phyloP scores from a whole-genome alignment of 2,888 invertebrate species.

The Melinaea menophilus region DNA sequence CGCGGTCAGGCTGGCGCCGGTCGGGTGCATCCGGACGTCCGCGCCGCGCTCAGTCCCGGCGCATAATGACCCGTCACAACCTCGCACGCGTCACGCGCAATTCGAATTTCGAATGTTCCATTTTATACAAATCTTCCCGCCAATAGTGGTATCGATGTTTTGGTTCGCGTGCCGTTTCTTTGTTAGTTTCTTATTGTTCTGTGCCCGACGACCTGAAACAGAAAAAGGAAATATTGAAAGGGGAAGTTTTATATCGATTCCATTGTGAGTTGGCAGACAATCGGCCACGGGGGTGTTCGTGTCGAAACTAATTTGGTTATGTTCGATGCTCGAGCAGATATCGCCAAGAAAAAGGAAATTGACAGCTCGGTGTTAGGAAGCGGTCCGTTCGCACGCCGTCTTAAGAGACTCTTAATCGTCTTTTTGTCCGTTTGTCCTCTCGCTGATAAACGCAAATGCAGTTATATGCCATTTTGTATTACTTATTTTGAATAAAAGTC shows the following conservation, averaged over 20 bases:
- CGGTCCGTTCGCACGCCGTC: slow-evolving; percentile 39
- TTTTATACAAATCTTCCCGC: slow-evolving; percentile 35
- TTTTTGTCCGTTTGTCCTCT: slow-evolving; percentile 26
- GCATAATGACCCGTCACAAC: slow-evolving; percentile 56
- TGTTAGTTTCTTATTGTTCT: slow-evolving; percentile 56
- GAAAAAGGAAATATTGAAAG: slow-evolving; percentile 65
- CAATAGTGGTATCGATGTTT: slow-evolving; percentile 41
- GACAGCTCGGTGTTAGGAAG: slow-evolving; percentile 49
- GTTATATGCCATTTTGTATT: too few species aligned
- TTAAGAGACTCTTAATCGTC: slow-evolving; percentile 42
- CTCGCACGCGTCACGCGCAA: slow-evolving; percentile 32
- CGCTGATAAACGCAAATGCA: too few species aligned
- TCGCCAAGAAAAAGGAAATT: slow-evolving; percentile 59
- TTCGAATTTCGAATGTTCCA: slow-evolving; percentile 45
- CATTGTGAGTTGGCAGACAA: slow-evolving; percentile 64
- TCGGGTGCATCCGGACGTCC: slow-evolving; percentile 85
- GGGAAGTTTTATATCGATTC: slow-evolving; percentile 67
- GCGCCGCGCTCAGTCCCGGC: slow-evolving; percentile 56
- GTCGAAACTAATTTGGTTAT: slow-evolving; percentile 75
- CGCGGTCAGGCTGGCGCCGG: slow-evolving; percentile 85
- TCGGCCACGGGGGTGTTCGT: slow-evolving; percentile 68
- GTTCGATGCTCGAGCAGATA: slow-evolving; percentile 65
- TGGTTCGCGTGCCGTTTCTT: slow-evolving; percentile 48
- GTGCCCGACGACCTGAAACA: slow-evolving; percentile 64
- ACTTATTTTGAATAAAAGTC: neutral